phyloP scores from a whole-genome alignment of 2,113 vertebrate genomes.

The Pseudonaja textilis region DNA sequence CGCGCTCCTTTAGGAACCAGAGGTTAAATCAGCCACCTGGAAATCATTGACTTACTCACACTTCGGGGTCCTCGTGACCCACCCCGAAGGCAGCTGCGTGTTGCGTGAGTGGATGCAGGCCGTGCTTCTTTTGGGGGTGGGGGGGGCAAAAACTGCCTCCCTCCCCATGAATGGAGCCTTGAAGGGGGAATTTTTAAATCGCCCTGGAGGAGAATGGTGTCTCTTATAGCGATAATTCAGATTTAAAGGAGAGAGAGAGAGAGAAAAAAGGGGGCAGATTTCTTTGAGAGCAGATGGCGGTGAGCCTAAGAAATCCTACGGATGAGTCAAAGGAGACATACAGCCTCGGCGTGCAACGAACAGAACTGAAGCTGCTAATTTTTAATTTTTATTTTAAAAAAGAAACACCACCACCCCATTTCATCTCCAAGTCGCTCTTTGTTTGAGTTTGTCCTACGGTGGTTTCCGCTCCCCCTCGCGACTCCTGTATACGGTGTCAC shows the following conservation, averaged over 20 bases:
- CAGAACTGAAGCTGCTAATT: not conserved
- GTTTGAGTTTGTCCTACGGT: not conserved
- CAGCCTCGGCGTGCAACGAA: not conserved
- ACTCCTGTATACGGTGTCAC: conserved; percentile 1
- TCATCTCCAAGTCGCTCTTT: conserved; percentile 26
- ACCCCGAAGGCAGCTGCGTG: not conserved
- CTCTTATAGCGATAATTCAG: not conserved
- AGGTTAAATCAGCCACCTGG: not conserved
- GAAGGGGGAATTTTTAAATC: not conserved
- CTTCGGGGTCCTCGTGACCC: not conserved
- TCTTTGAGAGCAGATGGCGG: accelerated
- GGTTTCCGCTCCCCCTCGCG: not conserved
- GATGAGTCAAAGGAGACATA: not conserved
- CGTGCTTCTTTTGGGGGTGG: not conserved
- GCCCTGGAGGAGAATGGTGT: not conserved
- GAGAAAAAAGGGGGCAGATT: accelerated
- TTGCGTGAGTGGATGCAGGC: not conserved
- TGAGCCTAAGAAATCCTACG: not conserved
- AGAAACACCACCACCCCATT: not conserved
- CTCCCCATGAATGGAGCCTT: accelerated
- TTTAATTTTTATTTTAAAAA: no score
- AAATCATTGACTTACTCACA: not conserved
- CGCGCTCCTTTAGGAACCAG: not conserved
- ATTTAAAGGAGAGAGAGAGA: not conserved
- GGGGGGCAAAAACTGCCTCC: not conserved